Conservation (phyloP, 2,888 invertebrate genomes). For the Toxonevra muliebris region DNA sequence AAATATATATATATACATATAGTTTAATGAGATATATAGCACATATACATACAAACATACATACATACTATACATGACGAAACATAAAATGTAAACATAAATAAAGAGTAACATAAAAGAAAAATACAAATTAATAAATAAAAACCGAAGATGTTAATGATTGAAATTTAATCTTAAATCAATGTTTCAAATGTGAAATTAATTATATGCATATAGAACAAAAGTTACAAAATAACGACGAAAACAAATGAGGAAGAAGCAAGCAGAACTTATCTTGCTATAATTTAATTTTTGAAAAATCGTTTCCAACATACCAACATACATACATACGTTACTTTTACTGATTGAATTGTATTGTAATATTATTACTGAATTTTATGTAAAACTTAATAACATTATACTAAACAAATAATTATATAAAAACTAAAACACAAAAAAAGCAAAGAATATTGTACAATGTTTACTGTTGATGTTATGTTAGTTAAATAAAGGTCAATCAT, state of each 20-base stretch:
- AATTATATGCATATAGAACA: slow-evolving; percentile 26
- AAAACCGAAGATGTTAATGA: background rate
- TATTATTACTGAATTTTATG: slow-evolving; percentile 6
- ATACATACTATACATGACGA: background rate
- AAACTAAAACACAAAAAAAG: slow-evolving; percentile 20
- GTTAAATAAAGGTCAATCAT: slow-evolving; percentile 45
- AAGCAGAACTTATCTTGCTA: slow-evolving; percentile 24
- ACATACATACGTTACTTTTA: slow-evolving; percentile 18
- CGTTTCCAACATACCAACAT: slow-evolving; percentile 26
- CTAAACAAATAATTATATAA: slow-evolving; percentile 19
- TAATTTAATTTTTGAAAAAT: too few relatives aligned
- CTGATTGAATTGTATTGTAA: slow-evolving; percentile 13
- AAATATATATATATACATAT: too few relatives aligned
- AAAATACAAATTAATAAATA: slow-evolving; percentile 1
- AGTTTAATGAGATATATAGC: too few relatives aligned
- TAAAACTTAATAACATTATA: slow-evolving; percentile 16
- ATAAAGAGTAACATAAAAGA: slow-evolving; percentile 9
- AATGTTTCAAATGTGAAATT: slow-evolving; percentile 30
- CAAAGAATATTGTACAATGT: slow-evolving; percentile 45
- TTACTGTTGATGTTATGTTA: slow-evolving; percentile 61
- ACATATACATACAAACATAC: background rate
- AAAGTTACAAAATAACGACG: slow-evolving; percentile 38
- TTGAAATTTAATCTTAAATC: too few relatives aligned
- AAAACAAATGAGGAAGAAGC: slow-evolving; percentile 37
- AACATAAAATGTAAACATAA: background rate